A percentile compares a stretch with the other conserved stretches of the same genome.
Evolutionary conservation across 2,888 invertebrate genomes (phyloP).

Genomic region (Melinaea marsaeus): DNA sequence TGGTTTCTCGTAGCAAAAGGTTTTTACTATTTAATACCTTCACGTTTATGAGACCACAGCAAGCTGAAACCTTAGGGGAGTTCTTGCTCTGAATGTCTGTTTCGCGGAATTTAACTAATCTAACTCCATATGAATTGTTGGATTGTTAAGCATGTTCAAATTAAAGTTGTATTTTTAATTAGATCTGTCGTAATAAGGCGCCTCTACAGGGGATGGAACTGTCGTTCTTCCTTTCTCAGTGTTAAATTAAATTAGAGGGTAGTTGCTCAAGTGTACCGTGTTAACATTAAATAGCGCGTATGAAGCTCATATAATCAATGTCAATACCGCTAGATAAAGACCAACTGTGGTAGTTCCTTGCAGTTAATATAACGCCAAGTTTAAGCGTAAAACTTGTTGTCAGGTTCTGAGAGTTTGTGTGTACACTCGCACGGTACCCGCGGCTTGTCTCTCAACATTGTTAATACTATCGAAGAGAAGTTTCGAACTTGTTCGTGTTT

Average conservation of each 20-base stretch:
- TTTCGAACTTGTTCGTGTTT: slow-evolving; percentile 14
- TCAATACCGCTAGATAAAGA: too few relatives aligned
- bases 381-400: slow-evolving; percentile 21
- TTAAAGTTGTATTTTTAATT: background rate
- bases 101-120: slow-evolving; percentile 8
- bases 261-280: too few relatives aligned
- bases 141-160: background rate
- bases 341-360: background rate
- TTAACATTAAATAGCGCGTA: too few relatives aligned
- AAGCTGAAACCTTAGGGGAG: background rate
- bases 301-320: too few relatives aligned
- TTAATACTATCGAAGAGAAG: slow-evolving; percentile 17
- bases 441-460: slow-evolving; percentile 22
- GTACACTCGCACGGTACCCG: slow-evolving; percentile 19
- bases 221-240: too few relatives aligned
- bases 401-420: slow-evolving; percentile 21
- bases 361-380: slow-evolving; percentile 17
- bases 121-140: slow-evolving; percentile 6
- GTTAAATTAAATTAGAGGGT: too few relatives aligned
- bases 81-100: slow-evolving; percentile 7
- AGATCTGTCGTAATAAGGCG: background rate
- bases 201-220: too few relatives aligned
- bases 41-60: slow-evolving; percentile 9
- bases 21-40: slow-evolving; percentile 10
- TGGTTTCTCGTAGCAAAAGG: slow-evolving; percentile 3